Percentiles rank a stretch among this genome's conserved stretches.
Evolutionary conservation across 2,113 vertebrate species (phyloP).

Genomic region (Pampusana beccarii): DNA sequence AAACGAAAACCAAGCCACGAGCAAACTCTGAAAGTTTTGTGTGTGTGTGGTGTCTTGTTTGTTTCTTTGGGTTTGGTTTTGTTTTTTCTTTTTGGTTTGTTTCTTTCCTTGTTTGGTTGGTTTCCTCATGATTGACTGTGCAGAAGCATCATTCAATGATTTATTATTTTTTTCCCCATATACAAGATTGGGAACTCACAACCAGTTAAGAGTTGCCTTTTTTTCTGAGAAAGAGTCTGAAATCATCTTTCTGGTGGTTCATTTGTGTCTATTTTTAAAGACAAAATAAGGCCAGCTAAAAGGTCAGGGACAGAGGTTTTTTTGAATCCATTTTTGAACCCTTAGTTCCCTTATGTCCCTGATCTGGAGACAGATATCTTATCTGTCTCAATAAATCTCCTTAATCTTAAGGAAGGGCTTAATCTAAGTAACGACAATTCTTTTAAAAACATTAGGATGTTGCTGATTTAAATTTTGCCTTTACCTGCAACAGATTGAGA

Average conservation of each 20-base stretch:
- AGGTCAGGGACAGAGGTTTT: neutral
- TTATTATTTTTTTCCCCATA: neutral
- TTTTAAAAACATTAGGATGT: neutral
- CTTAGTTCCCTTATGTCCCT: neutral
- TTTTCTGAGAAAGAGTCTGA: neutral
- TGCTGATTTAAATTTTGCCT: neutral
- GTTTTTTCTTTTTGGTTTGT: too few species aligned
- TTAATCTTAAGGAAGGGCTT: neutral
- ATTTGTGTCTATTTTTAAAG: neutral
- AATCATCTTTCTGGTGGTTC: neutral
- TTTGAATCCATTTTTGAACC: neutral
- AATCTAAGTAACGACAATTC: neutral
- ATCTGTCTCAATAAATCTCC: neutral
- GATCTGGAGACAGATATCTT: neutral
- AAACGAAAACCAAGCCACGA: neutral
- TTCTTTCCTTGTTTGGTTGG: too few species aligned
- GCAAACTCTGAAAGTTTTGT: neutral
- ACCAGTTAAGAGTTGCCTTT: neutral
- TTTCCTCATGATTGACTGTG: accelerated
- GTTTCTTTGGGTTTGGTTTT: too few species aligned
- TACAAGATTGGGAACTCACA: neutral
- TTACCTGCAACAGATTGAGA: neutral
- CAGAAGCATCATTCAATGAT: neutral
- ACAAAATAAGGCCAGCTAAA: neutral
- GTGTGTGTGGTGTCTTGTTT: too few species aligned